Base-by-base conservation (phyloP, 2,888 invertebrate species). In the Zootermopsis nevadensis region DNA sequence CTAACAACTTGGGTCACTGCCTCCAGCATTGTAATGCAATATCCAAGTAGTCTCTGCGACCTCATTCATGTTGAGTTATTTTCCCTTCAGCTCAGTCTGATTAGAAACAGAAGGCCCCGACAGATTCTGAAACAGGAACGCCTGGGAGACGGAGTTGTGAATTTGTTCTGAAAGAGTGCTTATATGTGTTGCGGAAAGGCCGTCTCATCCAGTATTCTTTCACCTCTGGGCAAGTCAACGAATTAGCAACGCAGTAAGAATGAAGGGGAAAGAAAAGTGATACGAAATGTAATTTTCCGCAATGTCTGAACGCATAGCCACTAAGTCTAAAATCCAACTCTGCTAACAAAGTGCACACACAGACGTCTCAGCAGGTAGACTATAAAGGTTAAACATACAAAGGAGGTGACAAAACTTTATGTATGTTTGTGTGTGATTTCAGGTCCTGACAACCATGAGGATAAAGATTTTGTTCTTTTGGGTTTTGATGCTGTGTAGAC, bases 221-320 rank as follows among this genome's bases (percentile, higher is more conserved):
- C 48, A 81, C 81, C 83, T 83, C 48, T 66, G 67, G 81, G 83
- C 76, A 83, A 80, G 76, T 80, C 81, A 83, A 83, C 83, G 80
- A 83, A 83, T 83, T 83, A 83, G 66, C 30, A 81, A 55, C 77
- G 80, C 33, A 60, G 48, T 12, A 48, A n/a, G 60, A 60, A n/a
- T 60, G 60, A 60, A 27, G 60, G 60, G 60, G 60, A 27, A 66
- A 69, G 33, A 33, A 69, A 69, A 33, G 69, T 22, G 69, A 69
- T 31, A 69, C 69, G 33, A 4, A n/a, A 69, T 69, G 33, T 69
- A 69, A 33, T 60, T 60, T 60, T 60, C 60, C 60, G 60, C 60
- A 60, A 27, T 60, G 60, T 60, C 60, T 60, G 7, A 60, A 60
- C 60, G 60, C 8, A 60, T 60, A 60, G 24, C 60, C 27, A 60